A percentile compares a stretch with the other conserved stretches of the same genome.
These are phyloP conservation scores for Synergus itoensis DNA, from an alignment of 2,888 invertebrate species.

Conservation along the genomic window DNA sequence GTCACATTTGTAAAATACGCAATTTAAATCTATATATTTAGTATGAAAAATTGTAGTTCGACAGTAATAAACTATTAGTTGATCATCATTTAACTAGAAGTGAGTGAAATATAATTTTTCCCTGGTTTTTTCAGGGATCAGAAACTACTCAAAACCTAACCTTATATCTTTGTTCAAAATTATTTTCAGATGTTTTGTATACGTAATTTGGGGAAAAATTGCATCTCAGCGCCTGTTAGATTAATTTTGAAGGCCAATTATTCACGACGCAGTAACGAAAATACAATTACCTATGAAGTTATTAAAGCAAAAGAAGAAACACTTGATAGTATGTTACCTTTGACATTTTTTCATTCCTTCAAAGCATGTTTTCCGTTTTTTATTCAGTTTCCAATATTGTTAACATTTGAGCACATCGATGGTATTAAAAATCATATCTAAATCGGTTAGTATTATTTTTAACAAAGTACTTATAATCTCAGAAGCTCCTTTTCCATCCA, in stretches of 20 bases:
- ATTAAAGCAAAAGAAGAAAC: slow-evolving; percentile 49
- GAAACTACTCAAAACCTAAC: slow-evolving; percentile 1
- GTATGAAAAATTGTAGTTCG: slow-evolving; percentile 32
- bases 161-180: neutral
- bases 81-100: slow-evolving; percentile 3
- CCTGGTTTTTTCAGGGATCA: neutral
- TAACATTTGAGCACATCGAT: neutral
- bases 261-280: slow-evolving; percentile 72
- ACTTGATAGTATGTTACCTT: slow-evolving; percentile 49
- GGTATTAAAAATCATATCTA: neutral
- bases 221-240: slow-evolving; percentile 61
- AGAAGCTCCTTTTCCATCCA: neutral
- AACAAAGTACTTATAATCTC: neutral
- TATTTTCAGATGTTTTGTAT: slow-evolving; percentile 72
- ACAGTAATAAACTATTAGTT: slow-evolving; percentile 31
- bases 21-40: slow-evolving; percentile 41
- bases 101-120: slow-evolving; percentile 7
- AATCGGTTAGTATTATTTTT: neutral
- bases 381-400: neutral
- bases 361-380: neutral
- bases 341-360: slow-evolving; percentile 26
- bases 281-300: slow-evolving; percentile 66
- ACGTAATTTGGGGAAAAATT: slow-evolving; percentile 67
- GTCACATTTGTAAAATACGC: neutral
- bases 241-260: slow-evolving; percentile 65